A percentile compares a stretch with the other conserved stretches of the same genome.
phyloP scores from a whole-genome alignment of 2,113 vertebrate species.

The Calonectris borealis region DNA sequence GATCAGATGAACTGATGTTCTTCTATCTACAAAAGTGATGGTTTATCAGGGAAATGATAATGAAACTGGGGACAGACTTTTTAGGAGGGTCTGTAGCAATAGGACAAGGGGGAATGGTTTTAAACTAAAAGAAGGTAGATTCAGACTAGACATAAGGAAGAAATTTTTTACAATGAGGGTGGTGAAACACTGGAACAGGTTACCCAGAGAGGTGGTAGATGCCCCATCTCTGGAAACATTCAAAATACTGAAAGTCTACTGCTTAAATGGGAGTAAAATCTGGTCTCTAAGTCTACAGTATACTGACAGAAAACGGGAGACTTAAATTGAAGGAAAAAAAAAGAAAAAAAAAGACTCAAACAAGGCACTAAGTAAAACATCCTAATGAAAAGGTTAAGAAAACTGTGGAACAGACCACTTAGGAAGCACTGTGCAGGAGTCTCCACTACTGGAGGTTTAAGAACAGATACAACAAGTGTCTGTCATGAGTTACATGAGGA shows the following conservation, averaged over 20 bases:
- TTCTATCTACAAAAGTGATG: not conserved
- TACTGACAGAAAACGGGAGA: not conserved
- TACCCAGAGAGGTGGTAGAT: not conserved
- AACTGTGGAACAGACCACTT: not conserved
- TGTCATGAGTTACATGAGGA: not conserved
- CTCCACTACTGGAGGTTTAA: not conserved
- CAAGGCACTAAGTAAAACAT: not conserved
- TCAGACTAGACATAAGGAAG: not conserved
- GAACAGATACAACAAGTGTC: not conserved
- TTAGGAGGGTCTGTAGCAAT: not conserved
- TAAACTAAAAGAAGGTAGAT: not conserved
- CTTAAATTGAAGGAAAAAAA: not conserved
- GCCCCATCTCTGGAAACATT: not conserved
- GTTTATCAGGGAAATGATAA: not conserved
- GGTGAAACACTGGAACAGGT: not conserved
- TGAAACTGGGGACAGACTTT: not conserved
- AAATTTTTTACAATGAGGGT: not conserved
- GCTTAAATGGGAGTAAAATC: not conserved
- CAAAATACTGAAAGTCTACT: not conserved
- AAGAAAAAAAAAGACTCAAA: not conserved
- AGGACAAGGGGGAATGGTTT: not conserved
- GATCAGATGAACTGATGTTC: not conserved
- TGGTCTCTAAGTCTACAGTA: not conserved
- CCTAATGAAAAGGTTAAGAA: not conserved
- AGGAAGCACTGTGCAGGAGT: not conserved